Evolutionary conservation across 1,140 invertebrate species (phyloP).

Genomic region (Mya arenaria): DNA sequence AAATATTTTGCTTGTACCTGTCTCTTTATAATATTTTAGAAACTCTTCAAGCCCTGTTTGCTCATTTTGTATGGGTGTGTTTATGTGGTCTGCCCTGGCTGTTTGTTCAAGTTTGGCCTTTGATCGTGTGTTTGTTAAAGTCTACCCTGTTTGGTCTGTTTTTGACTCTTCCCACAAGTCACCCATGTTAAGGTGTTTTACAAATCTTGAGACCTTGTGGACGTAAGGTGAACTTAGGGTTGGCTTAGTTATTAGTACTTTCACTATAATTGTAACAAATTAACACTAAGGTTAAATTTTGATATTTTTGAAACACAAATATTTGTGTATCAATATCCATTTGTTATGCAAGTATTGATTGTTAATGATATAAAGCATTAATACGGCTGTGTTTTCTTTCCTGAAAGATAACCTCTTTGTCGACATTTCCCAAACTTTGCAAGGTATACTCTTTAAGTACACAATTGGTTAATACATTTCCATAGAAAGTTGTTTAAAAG

Average conservation of each 20-base stretch:
- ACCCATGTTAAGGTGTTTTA: neutral
- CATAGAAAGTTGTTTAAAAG: too few species aligned
- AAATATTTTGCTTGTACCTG: neutral
- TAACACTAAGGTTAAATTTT: neutral
- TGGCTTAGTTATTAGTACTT: neutral
- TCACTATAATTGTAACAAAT: too few species aligned
- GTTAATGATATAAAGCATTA: too few species aligned
- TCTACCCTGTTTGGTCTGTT: neutral
- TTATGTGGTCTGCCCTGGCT: neutral
- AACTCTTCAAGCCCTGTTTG: neutral
- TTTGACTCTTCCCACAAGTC: neutral
- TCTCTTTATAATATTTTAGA: too few species aligned
- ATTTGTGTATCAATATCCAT: too few species aligned
- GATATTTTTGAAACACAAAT: neutral
- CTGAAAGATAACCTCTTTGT: too few species aligned
- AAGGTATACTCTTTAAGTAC: too few species aligned
- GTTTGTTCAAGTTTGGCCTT: neutral
- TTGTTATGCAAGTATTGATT: too few species aligned
- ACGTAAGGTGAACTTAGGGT: neutral
- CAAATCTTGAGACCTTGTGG: neutral
- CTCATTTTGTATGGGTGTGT: neutral
- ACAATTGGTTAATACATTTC: too few species aligned
- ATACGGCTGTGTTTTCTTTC: too few species aligned
- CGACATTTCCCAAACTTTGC: too few species aligned
- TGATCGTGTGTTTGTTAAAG: neutral